Conservation (phyloP, 2,888 invertebrate genomes). For the Cerastoderma edule region DNA sequence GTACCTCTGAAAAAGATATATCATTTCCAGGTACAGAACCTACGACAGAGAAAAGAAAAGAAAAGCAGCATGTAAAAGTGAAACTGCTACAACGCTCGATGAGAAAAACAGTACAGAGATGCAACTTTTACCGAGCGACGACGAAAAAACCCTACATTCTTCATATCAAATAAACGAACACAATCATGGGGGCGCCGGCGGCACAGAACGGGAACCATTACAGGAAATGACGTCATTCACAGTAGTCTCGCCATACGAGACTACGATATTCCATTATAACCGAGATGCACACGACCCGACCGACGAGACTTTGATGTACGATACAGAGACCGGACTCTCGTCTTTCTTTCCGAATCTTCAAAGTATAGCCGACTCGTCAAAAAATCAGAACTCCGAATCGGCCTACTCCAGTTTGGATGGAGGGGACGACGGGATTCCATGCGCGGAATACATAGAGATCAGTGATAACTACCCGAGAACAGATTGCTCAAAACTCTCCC, state of each 20-base stretch:
- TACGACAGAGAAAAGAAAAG: slow-evolving; percentile 44
- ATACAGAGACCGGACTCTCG: slow-evolving; percentile 41
- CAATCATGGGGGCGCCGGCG: neutral
- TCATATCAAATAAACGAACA: neutral
- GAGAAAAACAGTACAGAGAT: slow-evolving; percentile 56
- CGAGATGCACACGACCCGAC: slow-evolving; percentile 31
- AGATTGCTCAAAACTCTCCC: slow-evolving; percentile 14
- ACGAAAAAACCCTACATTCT: slow-evolving; percentile 19
- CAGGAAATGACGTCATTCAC: slow-evolving; percentile 33
- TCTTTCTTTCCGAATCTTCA: slow-evolving; percentile 51
- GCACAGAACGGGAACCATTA: slow-evolving; percentile 22
- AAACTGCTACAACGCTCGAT: slow-evolving; percentile 48
- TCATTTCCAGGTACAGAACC: slow-evolving; percentile 49
- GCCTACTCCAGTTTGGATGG: slow-evolving; percentile 51
- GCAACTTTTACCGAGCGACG: slow-evolving; percentile 41
- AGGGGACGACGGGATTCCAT: slow-evolving; percentile 34
- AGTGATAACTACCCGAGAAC: slow-evolving; percentile 15
- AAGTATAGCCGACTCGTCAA: slow-evolving; percentile 31
- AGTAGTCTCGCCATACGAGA: slow-evolving; percentile 41
- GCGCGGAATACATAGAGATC: slow-evolving; percentile 33
- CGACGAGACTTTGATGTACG: slow-evolving; percentile 44
- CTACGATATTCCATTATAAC: slow-evolving; percentile 60
- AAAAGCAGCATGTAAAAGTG: slow-evolving; percentile 31
- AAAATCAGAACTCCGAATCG: slow-evolving; percentile 46
- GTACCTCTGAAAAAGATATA: no score